phyloP scores from a whole-genome alignment of 2,797 vertebrate species.

The Antrozous pallidus region DNA sequence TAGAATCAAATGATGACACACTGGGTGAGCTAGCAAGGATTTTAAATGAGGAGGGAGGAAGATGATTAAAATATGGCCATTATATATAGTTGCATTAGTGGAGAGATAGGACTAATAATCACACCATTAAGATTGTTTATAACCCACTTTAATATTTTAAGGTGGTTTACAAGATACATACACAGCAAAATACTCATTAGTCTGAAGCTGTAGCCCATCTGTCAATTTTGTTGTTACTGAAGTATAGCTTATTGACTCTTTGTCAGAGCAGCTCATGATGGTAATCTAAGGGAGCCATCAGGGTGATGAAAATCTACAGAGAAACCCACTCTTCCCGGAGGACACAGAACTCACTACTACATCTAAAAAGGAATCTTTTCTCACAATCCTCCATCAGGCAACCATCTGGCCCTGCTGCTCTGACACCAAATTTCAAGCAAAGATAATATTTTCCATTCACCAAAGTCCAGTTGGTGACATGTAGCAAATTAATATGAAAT shows the following conservation, averaged over 20 bases:
- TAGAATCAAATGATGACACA: constrained; percentile 16
- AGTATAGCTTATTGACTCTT: background rate
- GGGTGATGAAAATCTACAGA: background rate
- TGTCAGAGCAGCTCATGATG: background rate
- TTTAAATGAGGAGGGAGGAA: background rate
- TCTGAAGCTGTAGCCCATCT: background rate
- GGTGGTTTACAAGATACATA: background rate
- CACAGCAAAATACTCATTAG: background rate
- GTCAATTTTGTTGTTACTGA: background rate
- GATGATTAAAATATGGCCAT: constrained; percentile 1
- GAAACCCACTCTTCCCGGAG: background rate
- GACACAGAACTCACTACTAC: background rate
- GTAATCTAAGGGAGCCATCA: background rate
- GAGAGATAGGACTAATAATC: constrained; percentile 21
- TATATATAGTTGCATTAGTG: background rate
- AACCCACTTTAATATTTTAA: background rate
- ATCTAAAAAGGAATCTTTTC: background rate
- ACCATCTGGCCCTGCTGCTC: background rate
- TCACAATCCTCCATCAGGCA: background rate
- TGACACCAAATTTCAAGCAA: background rate
- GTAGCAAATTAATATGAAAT: background rate
- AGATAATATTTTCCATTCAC: background rate
- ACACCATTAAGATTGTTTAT: background rate
- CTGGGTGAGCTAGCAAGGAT: background rate
- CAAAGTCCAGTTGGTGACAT: background rate